These are phyloP conservation scores for Gasteruption jaculator DNA, from an alignment of 2,888 invertebrate genomes.

Conservation along the genomic window DNA sequence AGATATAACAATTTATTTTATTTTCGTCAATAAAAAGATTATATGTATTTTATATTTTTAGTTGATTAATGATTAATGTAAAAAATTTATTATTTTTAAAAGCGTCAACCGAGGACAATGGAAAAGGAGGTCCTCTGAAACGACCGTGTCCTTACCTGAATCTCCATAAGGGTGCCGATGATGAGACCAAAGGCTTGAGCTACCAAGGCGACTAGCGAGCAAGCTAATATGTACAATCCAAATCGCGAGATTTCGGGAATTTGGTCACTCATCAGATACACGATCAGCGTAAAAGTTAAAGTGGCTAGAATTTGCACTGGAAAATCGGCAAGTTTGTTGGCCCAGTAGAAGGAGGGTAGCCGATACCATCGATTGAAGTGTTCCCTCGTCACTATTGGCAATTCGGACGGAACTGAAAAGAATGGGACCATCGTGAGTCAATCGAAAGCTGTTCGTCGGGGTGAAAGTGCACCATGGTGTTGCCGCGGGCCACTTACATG, in stretches of 20 bases:
- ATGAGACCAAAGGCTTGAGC: slow-evolving; percentile 83
- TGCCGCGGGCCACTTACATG: slow-evolving; percentile 66
- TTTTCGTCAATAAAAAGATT: not conserved
- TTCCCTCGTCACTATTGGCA: slow-evolving; percentile 75
- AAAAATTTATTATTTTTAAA: not conserved
- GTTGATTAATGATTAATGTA: not conserved
- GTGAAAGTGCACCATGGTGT: not conserved
- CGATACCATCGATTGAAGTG: slow-evolving; percentile 91
- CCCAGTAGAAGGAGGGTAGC: slow-evolving; percentile 74
- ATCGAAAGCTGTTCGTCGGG: not conserved
- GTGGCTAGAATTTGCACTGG: slow-evolving; percentile 71
- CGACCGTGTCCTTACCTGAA: slow-evolving; percentile 60
- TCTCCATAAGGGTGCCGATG: slow-evolving; percentile 75
- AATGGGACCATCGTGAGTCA: slow-evolving; percentile 14
- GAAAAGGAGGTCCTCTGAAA: slow-evolving; percentile 5
- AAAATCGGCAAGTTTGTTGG: slow-evolving; percentile 74
- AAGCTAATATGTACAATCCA: slow-evolving; percentile 66
- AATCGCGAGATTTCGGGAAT: slow-evolving; percentile 73
- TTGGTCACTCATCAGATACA: slow-evolving; percentile 85
- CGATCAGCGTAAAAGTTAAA: slow-evolving; percentile 68
- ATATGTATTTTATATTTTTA: too few species aligned
- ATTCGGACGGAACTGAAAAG: slow-evolving; percentile 73
- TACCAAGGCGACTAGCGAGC: slow-evolving; percentile 74
- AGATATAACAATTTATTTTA: slow-evolving; percentile 7
- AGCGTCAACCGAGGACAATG: slow-evolving; percentile 5